phyloP scores from a whole-genome alignment of 2,797 vertebrate species.

The Falco naumanni region DNA sequence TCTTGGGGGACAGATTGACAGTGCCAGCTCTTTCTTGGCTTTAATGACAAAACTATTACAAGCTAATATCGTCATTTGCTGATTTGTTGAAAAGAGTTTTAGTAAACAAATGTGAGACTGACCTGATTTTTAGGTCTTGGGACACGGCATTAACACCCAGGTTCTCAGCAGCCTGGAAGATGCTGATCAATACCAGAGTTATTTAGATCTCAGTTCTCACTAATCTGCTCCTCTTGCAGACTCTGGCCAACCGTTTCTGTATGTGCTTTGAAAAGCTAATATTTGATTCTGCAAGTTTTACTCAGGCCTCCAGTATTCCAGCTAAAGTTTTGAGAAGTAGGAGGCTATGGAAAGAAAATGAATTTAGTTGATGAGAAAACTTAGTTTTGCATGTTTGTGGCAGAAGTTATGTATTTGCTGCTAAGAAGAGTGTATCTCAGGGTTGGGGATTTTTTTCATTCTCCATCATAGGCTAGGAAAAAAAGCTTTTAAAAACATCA shows the following conservation, averaged over 20 bases:
- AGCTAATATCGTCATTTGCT: neutral
- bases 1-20: neutral
- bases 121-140: neutral
- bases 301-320: neutral
- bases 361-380: neutral
- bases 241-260: neutral
- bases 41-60: neutral
- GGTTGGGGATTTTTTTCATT: neutral
- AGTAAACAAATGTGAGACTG: neutral
- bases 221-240: neutral
- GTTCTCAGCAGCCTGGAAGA: neutral
- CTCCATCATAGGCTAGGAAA: neutral
- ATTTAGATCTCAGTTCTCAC: neutral
- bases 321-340: neutral
- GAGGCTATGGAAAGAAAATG: neutral
- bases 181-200: neutral
- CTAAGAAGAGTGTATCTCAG: neutral
- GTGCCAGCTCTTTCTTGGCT: neutral
- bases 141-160: too few species aligned
- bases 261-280: neutral
- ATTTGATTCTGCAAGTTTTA: neutral
- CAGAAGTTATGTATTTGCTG: neutral
- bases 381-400: neutral
- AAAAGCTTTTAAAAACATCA: neutral
- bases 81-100: neutral